Evolutionary conservation across 1,140 invertebrate species (phyloP), one percentile per base, ranked within the genome.

Genomic region (Nephotettix cincticeps): DNA sequence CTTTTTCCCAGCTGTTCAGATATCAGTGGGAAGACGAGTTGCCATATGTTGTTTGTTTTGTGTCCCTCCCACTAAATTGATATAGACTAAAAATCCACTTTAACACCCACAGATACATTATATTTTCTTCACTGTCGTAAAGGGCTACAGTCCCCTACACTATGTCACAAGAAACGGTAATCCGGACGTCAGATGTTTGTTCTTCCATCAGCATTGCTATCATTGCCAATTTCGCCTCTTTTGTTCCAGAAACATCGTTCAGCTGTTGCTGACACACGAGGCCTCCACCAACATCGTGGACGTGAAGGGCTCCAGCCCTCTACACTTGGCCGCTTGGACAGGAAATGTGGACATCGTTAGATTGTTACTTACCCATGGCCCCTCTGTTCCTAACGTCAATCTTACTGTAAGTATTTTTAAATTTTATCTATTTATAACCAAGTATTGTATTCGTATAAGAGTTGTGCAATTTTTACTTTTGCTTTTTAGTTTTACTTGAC

Each of bases 241-340:
- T 9, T 70, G 74, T 80, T 80, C 72, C 82, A 97, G 95, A 79
- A 93, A 95, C 58, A 93, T 97, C 74, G 95, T 98, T 51, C 86
- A 88, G 71, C 80, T 96, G 19, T 83, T 99, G 56, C 83, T 98
- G 65, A 88, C 90, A 58, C 89, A 94, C 78, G 96, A 97, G 78
- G 96, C 96, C 1, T 94, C 93, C 1, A 90, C 93, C 29, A 96
- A 96, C 81, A 87, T 93, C 36, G 86, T 91, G 36, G 94, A 96
- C 78, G 85, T 86, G 51, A 90, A 93, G 78, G 94, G 94, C 17
- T 95, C 93, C 51, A 92, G 91, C 1, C 92, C 95, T 11, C 83
- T 96, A 47, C 94, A 96, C 81, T 83, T 97, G 79, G 93, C 94
- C 47, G 92, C 94, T 69, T 96, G 94, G 94, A 92, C 91, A 17